Conservation (phyloP, 2,888 invertebrate species). For the Junonia oenone region DNA sequence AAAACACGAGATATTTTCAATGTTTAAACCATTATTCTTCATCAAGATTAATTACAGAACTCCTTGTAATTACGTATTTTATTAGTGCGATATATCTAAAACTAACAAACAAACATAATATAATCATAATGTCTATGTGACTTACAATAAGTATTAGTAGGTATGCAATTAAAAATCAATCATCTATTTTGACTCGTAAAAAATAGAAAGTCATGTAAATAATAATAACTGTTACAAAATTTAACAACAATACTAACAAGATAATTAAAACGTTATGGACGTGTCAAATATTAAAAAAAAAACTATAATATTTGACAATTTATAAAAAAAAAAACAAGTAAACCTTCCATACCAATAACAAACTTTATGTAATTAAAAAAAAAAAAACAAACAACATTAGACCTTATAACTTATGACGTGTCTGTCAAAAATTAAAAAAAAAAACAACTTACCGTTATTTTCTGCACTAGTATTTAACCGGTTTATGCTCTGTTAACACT, state of each 20-base stretch:
- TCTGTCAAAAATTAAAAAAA: not conserved
- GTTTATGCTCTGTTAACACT: slow-evolving; percentile 27
- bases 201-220: not conserved
- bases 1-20: not conserved
- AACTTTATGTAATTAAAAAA: not conserved
- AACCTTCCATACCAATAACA: not conserved
- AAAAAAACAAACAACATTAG: not conserved
- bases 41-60: not conserved
- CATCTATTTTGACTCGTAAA: not conserved
- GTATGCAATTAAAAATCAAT: not conserved
- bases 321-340: not conserved
- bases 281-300: too few species aligned
- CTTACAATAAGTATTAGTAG: not conserved
- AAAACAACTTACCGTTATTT: slow-evolving; percentile 13
- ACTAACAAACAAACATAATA: not conserved
- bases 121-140: too few species aligned
- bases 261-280: too few species aligned
- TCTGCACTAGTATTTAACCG: slow-evolving; percentile 25
- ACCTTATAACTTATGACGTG: not conserved
- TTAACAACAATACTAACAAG: not conserved
- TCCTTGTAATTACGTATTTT: not conserved
- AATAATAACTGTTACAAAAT: not conserved
- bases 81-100: not conserved
- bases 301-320: too few species aligned
- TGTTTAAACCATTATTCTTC: not conserved